Evolutionary conservation across 2,888 invertebrate genomes (phyloP).

Genomic region (Xestia ashworthii): DNA sequence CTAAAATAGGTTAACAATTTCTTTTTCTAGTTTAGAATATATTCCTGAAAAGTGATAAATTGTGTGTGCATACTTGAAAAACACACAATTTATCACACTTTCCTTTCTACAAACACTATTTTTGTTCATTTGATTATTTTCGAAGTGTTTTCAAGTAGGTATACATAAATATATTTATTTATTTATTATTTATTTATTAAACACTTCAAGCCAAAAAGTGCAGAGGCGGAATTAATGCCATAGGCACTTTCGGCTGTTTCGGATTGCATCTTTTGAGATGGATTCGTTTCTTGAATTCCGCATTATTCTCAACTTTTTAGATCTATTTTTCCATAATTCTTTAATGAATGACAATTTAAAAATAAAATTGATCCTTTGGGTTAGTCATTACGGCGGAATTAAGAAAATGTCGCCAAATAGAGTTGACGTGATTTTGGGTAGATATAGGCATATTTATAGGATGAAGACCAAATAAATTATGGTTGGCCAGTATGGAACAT

Average conservation of each 20-base stretch:
- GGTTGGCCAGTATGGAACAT: background rate
- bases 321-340: no score
- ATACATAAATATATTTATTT: no score
- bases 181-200: no score
- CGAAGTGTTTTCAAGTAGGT: no score
- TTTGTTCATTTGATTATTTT: background rate
- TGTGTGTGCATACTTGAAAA: constrained; percentile 25
- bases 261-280: background rate
- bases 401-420: background rate
- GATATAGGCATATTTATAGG: no score
- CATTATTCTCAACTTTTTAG: background rate
- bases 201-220: no score
- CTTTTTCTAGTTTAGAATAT: constrained; percentile 4
- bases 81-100: no score
- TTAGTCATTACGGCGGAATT: background rate
- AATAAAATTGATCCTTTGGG: background rate
- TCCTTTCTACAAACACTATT: background rate
- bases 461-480: background rate
- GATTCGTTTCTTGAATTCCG: background rate
- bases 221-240: no score
- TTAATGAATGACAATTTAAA: no score
- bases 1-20: background rate
- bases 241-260: no score
- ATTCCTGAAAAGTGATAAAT: constrained; percentile 33
- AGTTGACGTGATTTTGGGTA: no score